Base-by-base conservation (phyloP, 2,113 vertebrate genomes). In the Corvus moneduloides region DNA sequence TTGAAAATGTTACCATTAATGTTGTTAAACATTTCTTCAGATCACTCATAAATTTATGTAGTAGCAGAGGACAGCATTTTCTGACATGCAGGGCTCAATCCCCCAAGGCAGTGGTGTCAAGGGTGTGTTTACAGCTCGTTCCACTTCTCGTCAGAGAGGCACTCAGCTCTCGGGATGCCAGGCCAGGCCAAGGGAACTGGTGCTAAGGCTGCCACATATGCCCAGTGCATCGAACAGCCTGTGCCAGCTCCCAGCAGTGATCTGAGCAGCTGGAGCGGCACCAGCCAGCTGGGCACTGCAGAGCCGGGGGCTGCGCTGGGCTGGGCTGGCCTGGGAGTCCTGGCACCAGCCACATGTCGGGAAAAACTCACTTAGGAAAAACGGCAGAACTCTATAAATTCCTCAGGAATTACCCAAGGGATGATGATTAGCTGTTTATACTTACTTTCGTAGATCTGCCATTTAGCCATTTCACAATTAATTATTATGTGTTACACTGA, bases 151-250 rank as follows among this genome's bases (percentile, higher is more conserved):
- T 28, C 88, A 61, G 61, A 28, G 35, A 44, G 27, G 68, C 59
- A 4, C 37, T 73, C 18, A 0, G 68, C 68, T 75, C 76, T 75
- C 28, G 0, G 73, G 86, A 20, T 41, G 48, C 89, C 79, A 14
- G 8, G 6, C 19, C 64, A 14, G 69, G 48, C 83, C 30, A 0
- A 66, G 75, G 81, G 78, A 63, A 3, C 43, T 12, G 59, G 63
- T 74, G 82, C 19, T 43, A 3, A 17, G 0, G 0, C 1, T 0
- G 13, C 23, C 1, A 0, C 71, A 8, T 21, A 2, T 28, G 55
- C 76, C 64, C 3, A 0, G 41, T 6, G 58, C 68, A 24, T 76
- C 90, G 33, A 30, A 8, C 32, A 74, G 79, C 55, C 68, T 1
- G 83, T 59, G 88, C 92, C 90, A 77, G 85, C 79, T 73, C 63